phyloP scores from a whole-genome alignment of 2,888 invertebrate genomes.

The Elysia crispata region DNA sequence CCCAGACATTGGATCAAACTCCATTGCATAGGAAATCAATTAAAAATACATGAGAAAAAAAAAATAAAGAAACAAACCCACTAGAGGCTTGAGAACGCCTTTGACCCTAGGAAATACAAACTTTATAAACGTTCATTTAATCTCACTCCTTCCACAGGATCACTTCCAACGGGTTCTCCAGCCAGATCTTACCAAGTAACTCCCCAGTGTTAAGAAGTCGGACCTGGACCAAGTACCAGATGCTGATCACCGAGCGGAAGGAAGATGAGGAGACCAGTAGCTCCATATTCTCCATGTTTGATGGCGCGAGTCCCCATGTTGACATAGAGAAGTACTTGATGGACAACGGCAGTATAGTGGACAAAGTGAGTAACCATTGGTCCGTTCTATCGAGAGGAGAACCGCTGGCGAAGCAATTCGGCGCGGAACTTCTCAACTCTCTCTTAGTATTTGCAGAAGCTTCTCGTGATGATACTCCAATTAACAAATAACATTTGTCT shows the following conservation, averaged over 20 bases:
- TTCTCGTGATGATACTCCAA: too few species aligned
- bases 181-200: conserved; percentile 44
- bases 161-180: conserved; percentile 28
- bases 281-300: conserved; percentile 62
- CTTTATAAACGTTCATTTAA: too few species aligned
- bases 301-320: conserved; percentile 59
- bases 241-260: conserved; percentile 59
- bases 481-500: too few species aligned
- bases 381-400: too few species aligned
- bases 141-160: conserved; percentile 25
- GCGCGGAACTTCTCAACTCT: too few species aligned
- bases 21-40: too few species aligned
- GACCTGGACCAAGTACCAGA: conserved; percentile 64
- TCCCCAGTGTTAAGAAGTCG: conserved; percentile 56
- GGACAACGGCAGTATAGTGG: conserved; percentile 63
- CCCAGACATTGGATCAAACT: too few species aligned
- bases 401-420: too few species aligned
- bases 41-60: too few species aligned
- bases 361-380: conserved; percentile 63
- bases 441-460: too few species aligned
- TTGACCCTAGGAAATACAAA: not conserved
- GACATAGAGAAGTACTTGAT: conserved; percentile 58
- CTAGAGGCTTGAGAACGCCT: not conserved
- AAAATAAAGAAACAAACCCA: too few species aligned
- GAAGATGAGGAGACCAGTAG: conserved; percentile 61